Evolutionary conservation across 2,888 invertebrate genomes (phyloP), one percentile per base, ranked within the genome.

Genomic region (Tetanocera ferruginea): DNA sequence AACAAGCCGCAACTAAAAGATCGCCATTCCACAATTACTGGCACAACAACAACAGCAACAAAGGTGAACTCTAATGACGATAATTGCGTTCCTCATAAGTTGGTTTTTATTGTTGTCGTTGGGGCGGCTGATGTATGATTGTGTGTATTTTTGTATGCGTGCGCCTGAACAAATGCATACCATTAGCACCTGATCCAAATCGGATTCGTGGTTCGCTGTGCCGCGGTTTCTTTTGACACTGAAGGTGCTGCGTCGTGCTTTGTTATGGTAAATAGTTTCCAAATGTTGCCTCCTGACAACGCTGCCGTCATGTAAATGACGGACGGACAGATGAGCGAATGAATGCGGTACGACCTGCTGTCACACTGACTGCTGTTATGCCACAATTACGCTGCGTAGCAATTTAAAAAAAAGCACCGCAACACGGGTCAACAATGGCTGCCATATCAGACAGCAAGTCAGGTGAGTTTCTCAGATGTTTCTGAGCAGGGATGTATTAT

Each of bases 1-100:
- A 87, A 87, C 87, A 86, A 87, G 87, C 87, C 87, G 87, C 86
- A 86, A 86, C 87, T 87, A 86, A 87, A 86, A 78, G 86, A 86
- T 81, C 79, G 78, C 81, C 82, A 67, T 67, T 37, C 52, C 55
- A 66, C 75, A 34, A 75, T 66, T 73, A 62, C 73, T 62, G 23
- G 49, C 62, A 14, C 57, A 23, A n/a, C 57, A 57, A 82, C 57
- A 80, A 82, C 83, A 83, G 81, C 74, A 76, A 76, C 74, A 76
- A 37, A 66, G 11, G 69, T 51, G 34, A 71, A 43, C 66, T 60
- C 60, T 73, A 75, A 77, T 60, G 70, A 77, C 79, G 76, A 85
- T 85, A 85, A 85, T 85, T 85, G 84, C 83, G 82, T 81, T 79
- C 72, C 71, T 67, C 76, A 51, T 69, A 69, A 69, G 69, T 69